Base-by-base conservation (phyloP, 2,113 vertebrate species). In the Numenius arquata region DNA sequence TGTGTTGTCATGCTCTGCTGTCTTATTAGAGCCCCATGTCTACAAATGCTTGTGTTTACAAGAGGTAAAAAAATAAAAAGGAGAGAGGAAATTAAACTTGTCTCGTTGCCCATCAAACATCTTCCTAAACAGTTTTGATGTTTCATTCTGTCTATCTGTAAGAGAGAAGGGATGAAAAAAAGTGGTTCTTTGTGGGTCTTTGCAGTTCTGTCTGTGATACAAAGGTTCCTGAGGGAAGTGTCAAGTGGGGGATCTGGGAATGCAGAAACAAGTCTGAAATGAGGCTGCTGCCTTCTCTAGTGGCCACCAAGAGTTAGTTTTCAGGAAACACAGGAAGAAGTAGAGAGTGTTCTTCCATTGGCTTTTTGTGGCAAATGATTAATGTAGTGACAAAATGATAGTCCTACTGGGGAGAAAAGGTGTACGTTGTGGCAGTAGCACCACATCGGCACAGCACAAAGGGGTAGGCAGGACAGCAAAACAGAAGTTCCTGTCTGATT, bases 401-500 rank as follows among this genome's bases (percentile, higher is more conserved):
- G 32, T 21, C 15, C 45, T 73, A 2, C 27, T 50, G 8, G 38
- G 58, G 18, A 50, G 41, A 26, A 61, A 34, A 67, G 15, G 23
- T 47, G 52, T 19, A 5, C 0, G 0, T 53, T 38, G 7, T 3
- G 15, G 61, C 56, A 34, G 32, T 8, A 38, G 13, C 36, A 18
- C 7, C n/a, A 9, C 34, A 38, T 29, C 1, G 22, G 3, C 29
- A 27, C 40, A 38, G 38, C 7, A 9, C 52, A 66, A 67, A 52
- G 22, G 26, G 34, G n/a, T 29, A 32, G 66, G 15, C 17, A 53
- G 52, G 74, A 47, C 18, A 59, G 67, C 52, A 55, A 52, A 90
- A 41, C 43, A 76, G 38, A 73, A 50, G 38, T 53, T 95, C 38
- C 45, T 63, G 2, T 41, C 6, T 53, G 36, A 19, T 19, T 67